Base-by-base conservation (phyloP, 2,113 vertebrate genomes). In the Acrocephalus kingi region DNA sequence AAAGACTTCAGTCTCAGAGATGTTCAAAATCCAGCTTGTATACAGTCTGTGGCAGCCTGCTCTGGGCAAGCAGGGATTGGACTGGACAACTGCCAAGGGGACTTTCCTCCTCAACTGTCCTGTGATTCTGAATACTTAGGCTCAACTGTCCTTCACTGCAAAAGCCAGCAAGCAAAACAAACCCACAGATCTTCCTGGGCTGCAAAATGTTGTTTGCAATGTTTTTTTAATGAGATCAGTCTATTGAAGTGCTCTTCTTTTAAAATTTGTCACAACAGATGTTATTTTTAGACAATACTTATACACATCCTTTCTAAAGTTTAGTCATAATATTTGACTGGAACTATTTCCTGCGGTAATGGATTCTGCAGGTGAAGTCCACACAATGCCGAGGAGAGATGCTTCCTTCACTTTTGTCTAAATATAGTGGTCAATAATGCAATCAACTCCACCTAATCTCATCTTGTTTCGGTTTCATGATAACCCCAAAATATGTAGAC, bases 391-490 rank as follows among this genome's bases (percentile, higher is more conserved):
- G 15, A 88, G 25, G 46, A 84, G 55, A 76, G 27, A 76, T 16
- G 7, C 21, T 90, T 93, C 74, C 80, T 92, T 89, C 63, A 30
- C 56, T 75, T 91, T 89, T 63, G 69, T 88, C 91, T 82, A 94
- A 85, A 90, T 35, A 93, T 33, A 89, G 12, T 15, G 13, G 8
- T 19, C 43, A 77, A 43, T 62, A 93, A 64, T 22, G 54, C 23
- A 85, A 61, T 3, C 25, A 45, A 30, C 30, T 72, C 27, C 27
- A 66, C 51, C 49, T 68, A 73, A 56, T 58, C 28, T 61, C 19
- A 30, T 33, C 25, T 76, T 73, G n/a, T 37, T 93, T 86, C 4
- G 0, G 27, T 74, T 90, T 93, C 79, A 24, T 33, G 56, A 75
- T 78, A 68, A 10, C 45, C 46, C 13, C 16, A 58, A 75, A 89